Evolutionary conservation across 2,888 invertebrate genomes (phyloP), one percentile per base, ranked within the genome.

Genomic region (Linnaemya vulpina): DNA sequence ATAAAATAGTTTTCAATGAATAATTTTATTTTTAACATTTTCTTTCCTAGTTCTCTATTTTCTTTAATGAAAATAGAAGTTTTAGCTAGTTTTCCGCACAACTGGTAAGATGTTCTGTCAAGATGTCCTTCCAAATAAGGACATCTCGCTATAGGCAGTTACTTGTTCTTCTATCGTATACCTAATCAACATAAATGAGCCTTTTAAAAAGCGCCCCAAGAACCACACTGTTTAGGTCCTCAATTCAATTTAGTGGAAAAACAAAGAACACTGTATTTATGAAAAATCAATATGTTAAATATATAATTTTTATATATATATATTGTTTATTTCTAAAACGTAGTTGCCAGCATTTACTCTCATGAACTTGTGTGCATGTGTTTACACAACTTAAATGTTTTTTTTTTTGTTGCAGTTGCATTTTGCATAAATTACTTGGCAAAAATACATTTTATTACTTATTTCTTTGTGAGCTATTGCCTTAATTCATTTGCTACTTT

Each of bases 161-260:
- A n/a, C n/a, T n/a, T n/a, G n/a, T n/a, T n/a, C n/a, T n/a, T n/a
- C n/a, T n/a, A n/a, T n/a, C n/a, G n/a, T 78, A 85, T 85, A 75
- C 71, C 55, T 78, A 78, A 85, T 85, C 82, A 71, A 84, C 75
- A 78, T 60, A 75, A 85, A 85, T 78, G 85, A 82, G 71, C 70
- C 40, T 53, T 82, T 78, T 63, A 60, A 71, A 75, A 67, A 78
- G 65, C 82, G 63, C 63, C 75, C 60, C 70, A 20, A 20, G 25
- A 75, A 58, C 30, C 20, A 73, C 74, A 74, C 78, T 85, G 49
- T 40, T 17, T 38, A 20, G 53, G 46, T 30, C 20, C 65, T 35
- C 17, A 80, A 79, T 75, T 67, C 60, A 13, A 70, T 40, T 67
- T 55, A 68, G 38, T 67, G 43, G 15, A n/a, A 58, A 30, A 3